Percentiles rank a stretch among this genome's conserved stretches.
These are phyloP conservation scores for Hololepta plana DNA, from an alignment of 2,888 invertebrate genomes.

Conservation along the genomic window DNA sequence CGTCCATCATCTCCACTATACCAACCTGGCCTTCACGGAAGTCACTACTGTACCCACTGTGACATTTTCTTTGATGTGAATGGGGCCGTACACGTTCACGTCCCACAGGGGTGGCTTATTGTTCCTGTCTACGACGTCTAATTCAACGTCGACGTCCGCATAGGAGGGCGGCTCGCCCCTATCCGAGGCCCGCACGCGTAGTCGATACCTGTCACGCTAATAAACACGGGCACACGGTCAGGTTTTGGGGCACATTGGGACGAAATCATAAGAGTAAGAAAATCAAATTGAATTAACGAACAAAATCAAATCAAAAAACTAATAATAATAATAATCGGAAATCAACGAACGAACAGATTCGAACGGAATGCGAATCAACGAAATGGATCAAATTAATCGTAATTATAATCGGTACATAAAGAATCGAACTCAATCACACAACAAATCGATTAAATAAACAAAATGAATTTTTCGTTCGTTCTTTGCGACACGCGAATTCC, in stretches of 20 bases:
- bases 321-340: conserved; percentile 7
- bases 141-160: conserved; percentile 93
- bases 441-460: conserved; percentile 12
- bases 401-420: conserved; percentile 11
- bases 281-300: conserved; percentile 19
- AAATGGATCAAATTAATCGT: conserved; percentile 12
- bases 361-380: conserved; percentile 16
- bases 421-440: conserved; percentile 27
- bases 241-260: conserved; percentile 45
- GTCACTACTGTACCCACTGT: conserved; percentile 97
- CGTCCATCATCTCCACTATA: too few species aligned
- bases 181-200: conserved; percentile 94
- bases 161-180: conserved; percentile 80
- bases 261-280: conserved; percentile 38
- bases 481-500: too few species aligned
- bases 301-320: conserved; percentile 22
- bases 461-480: too few species aligned
- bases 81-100: conserved; percentile 88
- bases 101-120: conserved; percentile 97
- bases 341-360: conserved; percentile 6
- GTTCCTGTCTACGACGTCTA: conserved; percentile 97
- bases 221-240: conserved; percentile 47
- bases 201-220: conserved; percentile 92
- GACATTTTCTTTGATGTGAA: conserved; percentile 97
- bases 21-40: conserved; percentile 96